Base-by-base conservation (phyloP, 2,113 vertebrate genomes). In the Buteo buteo region DNA sequence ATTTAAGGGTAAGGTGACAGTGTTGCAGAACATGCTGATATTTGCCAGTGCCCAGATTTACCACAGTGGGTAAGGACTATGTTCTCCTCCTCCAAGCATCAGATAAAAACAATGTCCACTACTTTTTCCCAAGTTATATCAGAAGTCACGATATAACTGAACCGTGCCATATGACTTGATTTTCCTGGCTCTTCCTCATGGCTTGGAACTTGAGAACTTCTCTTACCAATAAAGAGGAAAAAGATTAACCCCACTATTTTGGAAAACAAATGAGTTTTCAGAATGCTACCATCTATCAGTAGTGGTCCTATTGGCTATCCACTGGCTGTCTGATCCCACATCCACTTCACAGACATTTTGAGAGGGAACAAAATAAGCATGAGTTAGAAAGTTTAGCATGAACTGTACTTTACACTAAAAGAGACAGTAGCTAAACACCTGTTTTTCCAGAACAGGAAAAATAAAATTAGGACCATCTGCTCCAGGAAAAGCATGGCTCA, bases 111-210 rank as follows among this genome's bases (percentile, higher is more conserved):
- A 22, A 6, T 7, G 6, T 20, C 52, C 28, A 9, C 32, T 59
- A 15, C 28, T 85, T 93, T 58, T 69, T 77, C 16, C 7, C 32
- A 40, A 7, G 6, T 71, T 29, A 5, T 66, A 29, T 8, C 66
- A 66, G 57, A 82, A 71, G 34, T 59, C 29, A 10, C 11, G 54
- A 31, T 67, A 3, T 55, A 69, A 50, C 32, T 79, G 80, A 81
- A 42, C 19, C 0, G 0, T 50, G 0, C 0, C 7, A 3, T 72
- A 32, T 88, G 65, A 73, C 12, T 69, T 69, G 83, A 45, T 38
- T 49, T 86, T 73, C 11, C 26, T 61, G 9, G 58, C 47, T 86
- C 20, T 71, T 86, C 26, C 28, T 29, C 6, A 8, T 31, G 49
- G 22, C 14, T 59, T 69, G 40, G 5, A 73, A 72, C 7, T 44